Evolutionary conservation across 2,113 vertebrate genomes (phyloP).

Genomic region (Origma solitaria): DNA sequence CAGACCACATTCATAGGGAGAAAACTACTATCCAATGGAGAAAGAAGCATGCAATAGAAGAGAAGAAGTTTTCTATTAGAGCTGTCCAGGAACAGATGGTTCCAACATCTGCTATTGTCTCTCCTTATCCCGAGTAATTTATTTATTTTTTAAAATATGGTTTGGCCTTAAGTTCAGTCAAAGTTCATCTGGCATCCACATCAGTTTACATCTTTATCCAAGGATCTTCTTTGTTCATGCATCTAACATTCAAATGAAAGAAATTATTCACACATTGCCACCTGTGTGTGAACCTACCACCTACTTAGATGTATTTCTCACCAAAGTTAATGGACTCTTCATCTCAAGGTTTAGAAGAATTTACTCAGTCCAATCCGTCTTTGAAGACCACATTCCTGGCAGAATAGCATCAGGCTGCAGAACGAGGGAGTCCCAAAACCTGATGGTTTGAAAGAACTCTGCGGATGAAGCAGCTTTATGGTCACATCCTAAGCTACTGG

Average conservation of each 20-base stretch:
- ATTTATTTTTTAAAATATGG: slow-evolving; percentile 29
- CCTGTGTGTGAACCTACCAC: slow-evolving; percentile 26
- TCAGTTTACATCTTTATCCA: slow-evolving; percentile 32
- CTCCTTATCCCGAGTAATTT: slow-evolving; percentile 22
- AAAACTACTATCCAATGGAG: not conserved
- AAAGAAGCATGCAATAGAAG: not conserved
- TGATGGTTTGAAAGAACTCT: not conserved
- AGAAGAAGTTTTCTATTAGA: slow-evolving; percentile 25
- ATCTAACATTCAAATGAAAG: slow-evolving; percentile 22
- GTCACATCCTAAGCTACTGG: not conserved
- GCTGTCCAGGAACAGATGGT: slow-evolving; percentile 49
- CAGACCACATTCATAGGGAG: not conserved
- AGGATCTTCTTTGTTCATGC: slow-evolving; percentile 35
- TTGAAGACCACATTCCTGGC: not conserved
- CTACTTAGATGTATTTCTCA: slow-evolving; percentile 27
- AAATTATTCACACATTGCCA: slow-evolving; percentile 41
- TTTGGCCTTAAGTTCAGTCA: slow-evolving; percentile 44
- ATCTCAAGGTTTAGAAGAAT: not conserved
- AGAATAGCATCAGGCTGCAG: not conserved
- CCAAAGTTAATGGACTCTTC: not conserved
- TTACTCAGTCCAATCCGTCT: not conserved
- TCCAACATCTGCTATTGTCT: slow-evolving; percentile 38
- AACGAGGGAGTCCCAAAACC: not conserved
- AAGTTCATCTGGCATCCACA: slow-evolving; percentile 50
- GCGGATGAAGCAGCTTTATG: not conserved